Conservation (phyloP, 2,797 vertebrate genomes). For the Chloroceryle amazona region DNA sequence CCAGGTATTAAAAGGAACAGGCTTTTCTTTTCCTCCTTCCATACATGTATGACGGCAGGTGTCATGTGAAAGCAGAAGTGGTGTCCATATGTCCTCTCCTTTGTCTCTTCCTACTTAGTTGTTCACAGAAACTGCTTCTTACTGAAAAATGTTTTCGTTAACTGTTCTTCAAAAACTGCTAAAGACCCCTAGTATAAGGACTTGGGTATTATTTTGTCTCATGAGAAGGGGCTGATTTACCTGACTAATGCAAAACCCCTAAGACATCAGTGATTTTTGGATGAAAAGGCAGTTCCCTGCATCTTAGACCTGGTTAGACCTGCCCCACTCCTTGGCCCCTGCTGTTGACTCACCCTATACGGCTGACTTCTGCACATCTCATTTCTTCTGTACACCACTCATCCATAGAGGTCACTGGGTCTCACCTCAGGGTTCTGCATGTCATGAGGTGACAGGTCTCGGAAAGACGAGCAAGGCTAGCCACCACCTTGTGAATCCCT, state of each 20-base stretch:
- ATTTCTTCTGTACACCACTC: background rate
- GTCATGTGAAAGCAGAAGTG: background rate
- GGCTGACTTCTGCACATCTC: background rate
- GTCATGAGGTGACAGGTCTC: background rate
- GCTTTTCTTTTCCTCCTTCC: background rate
- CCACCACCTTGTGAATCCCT: background rate
- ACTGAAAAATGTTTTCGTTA: background rate
- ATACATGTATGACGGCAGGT: background rate
- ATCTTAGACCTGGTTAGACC: background rate
- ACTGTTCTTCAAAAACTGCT: background rate
- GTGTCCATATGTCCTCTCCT: background rate
- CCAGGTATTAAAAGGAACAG: background rate
- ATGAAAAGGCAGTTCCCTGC: background rate
- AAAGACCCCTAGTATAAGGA: background rate
- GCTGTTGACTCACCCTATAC: background rate
- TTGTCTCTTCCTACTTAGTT: background rate
- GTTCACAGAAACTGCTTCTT: background rate
- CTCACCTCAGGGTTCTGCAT: background rate
- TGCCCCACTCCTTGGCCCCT: background rate
- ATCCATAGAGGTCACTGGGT: background rate
- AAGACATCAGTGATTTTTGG: background rate
- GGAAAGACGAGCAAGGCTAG: background rate
- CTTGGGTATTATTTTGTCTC: background rate
- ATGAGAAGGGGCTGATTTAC: background rate
- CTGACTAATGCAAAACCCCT: background rate